Percentiles rank a stretch among this genome's conserved stretches.
phyloP scores from a whole-genome alignment of 2,797 vertebrate genomes.

The Odontamblyopus rebecca region DNA sequence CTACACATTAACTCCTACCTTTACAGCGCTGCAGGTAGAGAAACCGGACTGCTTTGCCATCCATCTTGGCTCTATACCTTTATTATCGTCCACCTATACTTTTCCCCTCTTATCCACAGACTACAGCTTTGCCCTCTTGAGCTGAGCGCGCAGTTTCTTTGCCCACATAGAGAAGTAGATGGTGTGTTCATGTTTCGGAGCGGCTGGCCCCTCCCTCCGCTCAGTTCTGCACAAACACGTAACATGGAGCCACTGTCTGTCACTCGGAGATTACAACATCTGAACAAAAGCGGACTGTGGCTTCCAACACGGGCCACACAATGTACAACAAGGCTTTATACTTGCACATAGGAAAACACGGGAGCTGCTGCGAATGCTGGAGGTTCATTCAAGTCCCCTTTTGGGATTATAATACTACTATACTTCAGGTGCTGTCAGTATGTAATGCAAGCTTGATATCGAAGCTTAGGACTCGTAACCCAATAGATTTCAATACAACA shows the following conservation, averaged over 20 bases:
- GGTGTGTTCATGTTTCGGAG: slow-evolving; percentile 60
- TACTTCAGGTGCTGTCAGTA: neutral
- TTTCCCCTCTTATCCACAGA: slow-evolving; percentile 31
- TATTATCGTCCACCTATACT: slow-evolving; percentile 21
- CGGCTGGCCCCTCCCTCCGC: slow-evolving; percentile 23
- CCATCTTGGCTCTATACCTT: slow-evolving; percentile 53
- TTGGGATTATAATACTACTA: neutral
- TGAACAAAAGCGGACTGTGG: slow-evolving; percentile 19
- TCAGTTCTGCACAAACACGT: slow-evolving; percentile 43
- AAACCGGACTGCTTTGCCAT: slow-evolving; percentile 69
- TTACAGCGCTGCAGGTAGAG: slow-evolving; percentile 64
- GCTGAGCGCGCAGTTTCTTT: slow-evolving; percentile 78
- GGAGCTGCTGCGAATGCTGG: neutral
- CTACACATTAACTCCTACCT: neutral
- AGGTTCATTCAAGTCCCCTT: neutral
- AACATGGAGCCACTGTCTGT: slow-evolving; percentile 35
- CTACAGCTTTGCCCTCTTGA: slow-evolving; percentile 64
- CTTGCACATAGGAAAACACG: no score
- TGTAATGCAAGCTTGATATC: neutral
- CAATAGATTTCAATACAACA: no score
- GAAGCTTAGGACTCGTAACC: no score
- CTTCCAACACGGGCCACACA: slow-evolving; percentile 3
- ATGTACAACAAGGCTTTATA: slow-evolving; percentile 1
- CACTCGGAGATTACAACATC: slow-evolving; percentile 49
- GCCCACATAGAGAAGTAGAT: slow-evolving; percentile 75